Evolutionary conservation across 2,113 vertebrate species (phyloP).

Genomic region (Genyomyrus donnyi): DNA sequence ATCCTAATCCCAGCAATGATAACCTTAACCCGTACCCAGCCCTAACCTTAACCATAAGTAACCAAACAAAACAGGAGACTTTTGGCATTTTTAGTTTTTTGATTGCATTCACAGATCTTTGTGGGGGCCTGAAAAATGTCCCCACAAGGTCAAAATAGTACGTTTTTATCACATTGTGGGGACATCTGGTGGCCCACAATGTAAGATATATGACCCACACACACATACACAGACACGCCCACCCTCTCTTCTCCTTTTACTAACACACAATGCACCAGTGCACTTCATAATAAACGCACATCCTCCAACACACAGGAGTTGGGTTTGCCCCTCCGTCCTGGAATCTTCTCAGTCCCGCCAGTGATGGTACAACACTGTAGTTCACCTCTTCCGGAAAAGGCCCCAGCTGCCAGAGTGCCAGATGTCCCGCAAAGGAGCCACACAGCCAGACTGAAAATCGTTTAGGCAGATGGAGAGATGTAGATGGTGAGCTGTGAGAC

Average conservation of each 20-base stretch:
- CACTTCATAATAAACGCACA: conserved; percentile 51
- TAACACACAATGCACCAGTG: conserved; percentile 52
- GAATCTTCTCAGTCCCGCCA: neutral
- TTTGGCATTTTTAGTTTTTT: too few species aligned
- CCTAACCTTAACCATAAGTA: too few species aligned
- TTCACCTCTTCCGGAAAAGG: neutral
- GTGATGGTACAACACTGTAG: neutral
- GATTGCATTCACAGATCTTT: too few species aligned
- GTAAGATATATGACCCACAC: neutral
- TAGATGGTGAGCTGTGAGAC: neutral
- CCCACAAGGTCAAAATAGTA: too few species aligned
- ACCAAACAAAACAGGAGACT: too few species aligned
- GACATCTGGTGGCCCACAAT: neutral
- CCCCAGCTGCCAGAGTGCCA: neutral
- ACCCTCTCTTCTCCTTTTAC: conserved; percentile 45
- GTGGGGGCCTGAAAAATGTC: too few species aligned
- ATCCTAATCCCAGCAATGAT: too few species aligned
- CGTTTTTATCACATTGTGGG: neutral
- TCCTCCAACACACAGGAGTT: conserved; percentile 27
- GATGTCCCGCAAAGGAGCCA: neutral
- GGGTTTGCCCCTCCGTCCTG: neutral
- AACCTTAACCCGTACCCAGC: too few species aligned
- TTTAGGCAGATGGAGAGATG: neutral
- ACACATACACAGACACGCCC: conserved; percentile 40
- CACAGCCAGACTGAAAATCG: neutral